Evolutionary conservation across 1,140 invertebrate species (phyloP), one percentile per base, ranked within the genome.

Genomic region (Ericerus pela): DNA sequence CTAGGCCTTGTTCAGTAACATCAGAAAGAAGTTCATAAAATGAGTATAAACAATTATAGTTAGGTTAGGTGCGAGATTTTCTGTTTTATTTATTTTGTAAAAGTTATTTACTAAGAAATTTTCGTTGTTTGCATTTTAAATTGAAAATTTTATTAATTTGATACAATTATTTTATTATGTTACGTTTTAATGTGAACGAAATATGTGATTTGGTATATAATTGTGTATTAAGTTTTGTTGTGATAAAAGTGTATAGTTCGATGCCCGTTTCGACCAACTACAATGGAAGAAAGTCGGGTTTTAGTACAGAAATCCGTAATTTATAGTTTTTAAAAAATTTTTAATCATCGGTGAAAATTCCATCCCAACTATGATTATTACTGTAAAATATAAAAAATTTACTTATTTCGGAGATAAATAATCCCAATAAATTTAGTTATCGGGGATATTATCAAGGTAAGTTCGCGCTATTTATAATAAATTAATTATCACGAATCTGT

Each of bases 291-390:
- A 47, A 47, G 41, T 47, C 41, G 41, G 41, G 41, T 47, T 47
- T 47, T 47, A 47, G 41, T 47, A 47, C 41, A 47, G 41, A 47
- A 47, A 14, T 47, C 41, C 41, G 41, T 47, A 47, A 24, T 47
- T 47, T 47, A 47, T 47, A 47, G 41, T 47, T 47, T 47, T 47
- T 47, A 47, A 47, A 47, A 47, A n/a, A 47, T 22, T 47, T 47
- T 47, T 47, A 47, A 47, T 47, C 26, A 14, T 10, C 41, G 41
- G 26, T 47, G 41, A 24, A 47, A 47, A 47, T 47, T 47, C 14
- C 4, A 47, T 24, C 26, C 14, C 3, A 47, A 47, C 26, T 47
- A 47, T 47, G 41, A 47, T 47, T 24, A 47, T 16, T 22, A 24
- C 26, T 47, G 41, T 24, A 14, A 47, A 47, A 47, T 47, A 47